phyloP scores from a whole-genome alignment of 2,888 invertebrate genomes.

The Cantharis nigra region DNA sequence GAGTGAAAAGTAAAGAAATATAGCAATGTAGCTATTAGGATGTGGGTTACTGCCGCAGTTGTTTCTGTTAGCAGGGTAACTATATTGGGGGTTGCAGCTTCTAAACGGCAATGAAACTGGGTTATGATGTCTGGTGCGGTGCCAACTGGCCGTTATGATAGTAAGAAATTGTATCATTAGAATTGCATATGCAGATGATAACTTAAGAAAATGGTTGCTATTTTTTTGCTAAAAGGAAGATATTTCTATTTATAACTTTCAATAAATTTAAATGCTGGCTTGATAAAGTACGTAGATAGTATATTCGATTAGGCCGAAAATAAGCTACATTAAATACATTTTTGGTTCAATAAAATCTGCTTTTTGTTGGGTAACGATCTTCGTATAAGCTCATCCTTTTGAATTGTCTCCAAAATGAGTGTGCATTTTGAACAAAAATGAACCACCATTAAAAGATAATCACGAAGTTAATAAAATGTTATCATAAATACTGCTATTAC shows the following conservation, averaged over 20 bases:
- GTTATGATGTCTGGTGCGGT: slow-evolving; percentile 40
- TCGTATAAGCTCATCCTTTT: background rate
- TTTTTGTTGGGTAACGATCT: background rate
- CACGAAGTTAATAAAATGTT: background rate
- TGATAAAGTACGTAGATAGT: too few species aligned
- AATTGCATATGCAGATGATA: slow-evolving; percentile 21
- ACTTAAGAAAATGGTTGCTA: background rate
- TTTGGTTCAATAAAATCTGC: background rate
- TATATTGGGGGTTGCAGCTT: slow-evolving; percentile 19
- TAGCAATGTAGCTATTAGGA: slow-evolving; percentile 29
- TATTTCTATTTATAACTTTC: too few species aligned
- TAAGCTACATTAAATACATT: background rate
- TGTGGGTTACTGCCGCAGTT: slow-evolving; percentile 29
- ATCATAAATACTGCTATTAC: background rate
- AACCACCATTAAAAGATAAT: background rate
- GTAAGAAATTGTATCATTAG: slow-evolving; percentile 16
- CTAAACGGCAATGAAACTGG: slow-evolving; percentile 35
- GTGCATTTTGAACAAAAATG: background rate
- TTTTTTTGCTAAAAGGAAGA: too few species aligned
- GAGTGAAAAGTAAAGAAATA: slow-evolving; percentile 31
- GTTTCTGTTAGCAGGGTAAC: slow-evolving; percentile 18
- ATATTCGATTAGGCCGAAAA: background rate
- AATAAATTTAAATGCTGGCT: too few species aligned
- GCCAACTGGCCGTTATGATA: slow-evolving; percentile 39
- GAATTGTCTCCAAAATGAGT: background rate